Evolutionary conservation across 2,888 invertebrate genomes (phyloP).

Genomic region (Unio pictorum): DNA sequence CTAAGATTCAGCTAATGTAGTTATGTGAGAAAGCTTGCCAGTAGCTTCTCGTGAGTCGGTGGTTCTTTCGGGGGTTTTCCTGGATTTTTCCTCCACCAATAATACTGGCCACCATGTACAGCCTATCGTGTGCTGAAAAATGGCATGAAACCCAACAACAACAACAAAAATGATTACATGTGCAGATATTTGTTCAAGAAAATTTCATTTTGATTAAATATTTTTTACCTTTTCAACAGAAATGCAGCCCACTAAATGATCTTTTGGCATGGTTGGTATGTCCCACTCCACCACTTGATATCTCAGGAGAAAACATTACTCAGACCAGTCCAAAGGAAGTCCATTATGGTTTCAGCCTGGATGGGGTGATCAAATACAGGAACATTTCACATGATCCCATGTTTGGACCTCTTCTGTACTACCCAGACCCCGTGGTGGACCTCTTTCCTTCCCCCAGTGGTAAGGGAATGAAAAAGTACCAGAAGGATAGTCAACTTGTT

Average conservation of each 20-base stretch:
- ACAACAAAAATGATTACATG: no score
- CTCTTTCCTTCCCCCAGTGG: constrained; percentile 81
- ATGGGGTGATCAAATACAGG: constrained; percentile 89
- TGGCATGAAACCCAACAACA: no score
- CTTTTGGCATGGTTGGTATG: constrained; percentile 34
- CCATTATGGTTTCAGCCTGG: constrained; percentile 95
- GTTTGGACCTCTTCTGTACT: constrained; percentile 83
- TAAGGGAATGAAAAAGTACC: constrained; percentile 77
- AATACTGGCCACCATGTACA: no score
- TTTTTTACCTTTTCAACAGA: no score
- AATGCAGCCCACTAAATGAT: constrained; percentile 15
- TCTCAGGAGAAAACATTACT: constrained; percentile 77
- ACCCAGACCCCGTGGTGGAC: constrained; percentile 91
- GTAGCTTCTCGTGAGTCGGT: no score
- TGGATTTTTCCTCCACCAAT: no score
- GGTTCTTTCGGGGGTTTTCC: no score
- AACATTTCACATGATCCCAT: constrained; percentile 79
- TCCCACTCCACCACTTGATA: constrained; percentile 27
- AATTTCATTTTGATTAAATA: no score
- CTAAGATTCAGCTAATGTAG: no score
- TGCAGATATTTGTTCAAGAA: no score
- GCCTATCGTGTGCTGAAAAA: no score
- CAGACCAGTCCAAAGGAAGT: constrained; percentile 74
- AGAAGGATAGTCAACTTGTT: constrained; percentile 78
- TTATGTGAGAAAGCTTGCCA: no score